Percentiles rank a stretch among this genome's conserved stretches.
Evolutionary conservation across 2,797 vertebrate species (phyloP).

Genomic region (Anniella stebbinsi): DNA sequence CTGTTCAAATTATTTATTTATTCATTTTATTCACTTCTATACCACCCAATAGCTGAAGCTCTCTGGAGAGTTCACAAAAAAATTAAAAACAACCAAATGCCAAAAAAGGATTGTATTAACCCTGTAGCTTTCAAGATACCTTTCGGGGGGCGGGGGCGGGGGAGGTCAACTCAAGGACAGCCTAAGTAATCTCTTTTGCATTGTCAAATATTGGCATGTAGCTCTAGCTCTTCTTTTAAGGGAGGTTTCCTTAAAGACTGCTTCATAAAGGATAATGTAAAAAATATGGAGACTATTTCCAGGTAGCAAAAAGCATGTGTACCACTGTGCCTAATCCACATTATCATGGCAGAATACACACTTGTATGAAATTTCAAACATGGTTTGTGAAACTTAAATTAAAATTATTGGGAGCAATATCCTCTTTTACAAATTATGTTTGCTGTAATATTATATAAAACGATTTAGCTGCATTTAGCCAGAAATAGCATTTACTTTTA

Average conservation of each 20-base stretch:
- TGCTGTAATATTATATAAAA: slow-evolving; percentile 64
- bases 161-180: not conserved
- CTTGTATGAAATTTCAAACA: not conserved
- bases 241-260: not conserved
- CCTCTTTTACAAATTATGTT: slow-evolving; percentile 61
- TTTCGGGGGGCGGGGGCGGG: not conserved
- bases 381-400: not conserved
- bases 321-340: not conserved
- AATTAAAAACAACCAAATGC: not conserved
- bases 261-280: not conserved
- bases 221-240: not conserved
- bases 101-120: not conserved
- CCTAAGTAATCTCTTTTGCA: not conserved
- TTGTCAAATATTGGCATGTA: not conserved
- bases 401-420: slow-evolving; percentile 34
- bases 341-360: not conserved
- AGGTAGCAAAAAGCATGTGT: not conserved
- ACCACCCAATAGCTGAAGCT: too few species aligned
- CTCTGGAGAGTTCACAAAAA: too few species aligned
- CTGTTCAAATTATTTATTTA: not conserved
- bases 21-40: too few species aligned
- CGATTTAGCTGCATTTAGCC: slow-evolving; percentile 61
- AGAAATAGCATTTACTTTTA: slow-evolving; percentile 42
- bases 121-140: not conserved
- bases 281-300: not conserved